Conservation (phyloP, 2,888 invertebrate species). For the Apodemia mormo region DNA sequence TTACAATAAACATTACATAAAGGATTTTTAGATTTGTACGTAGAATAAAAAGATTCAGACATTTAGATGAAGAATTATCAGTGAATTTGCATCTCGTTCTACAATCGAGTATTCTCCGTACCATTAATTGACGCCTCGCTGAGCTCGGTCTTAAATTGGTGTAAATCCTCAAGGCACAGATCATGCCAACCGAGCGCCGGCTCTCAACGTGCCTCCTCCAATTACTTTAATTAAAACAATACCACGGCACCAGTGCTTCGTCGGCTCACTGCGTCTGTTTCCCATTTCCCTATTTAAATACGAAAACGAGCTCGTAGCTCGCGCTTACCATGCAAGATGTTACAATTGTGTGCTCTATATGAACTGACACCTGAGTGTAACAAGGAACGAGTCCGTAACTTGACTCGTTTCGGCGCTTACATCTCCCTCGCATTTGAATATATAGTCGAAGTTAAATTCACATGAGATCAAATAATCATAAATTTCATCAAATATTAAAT, state of each 20-base stretch:
- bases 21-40: background rate
- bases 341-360: conserved; percentile 59
- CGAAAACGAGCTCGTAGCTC: conserved; percentile 75
- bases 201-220: conserved; percentile 78
- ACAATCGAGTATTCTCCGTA: conserved; percentile 55
- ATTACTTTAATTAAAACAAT: conserved; percentile 83
- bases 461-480: background rate
- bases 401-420: conserved; percentile 18
- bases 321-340: conserved; percentile 75
- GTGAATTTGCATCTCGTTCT: conserved; percentile 43
- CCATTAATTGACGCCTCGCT: conserved; percentile 73
- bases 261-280: conserved; percentile 78
- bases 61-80: conserved; percentile 32
- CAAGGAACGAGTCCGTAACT: conserved; percentile 15
- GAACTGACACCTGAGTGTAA: conserved; percentile 47
- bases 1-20: too few relatives aligned
- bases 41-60: conserved; percentile 13
- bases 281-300: conserved; percentile 81
- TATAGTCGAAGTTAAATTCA: background rate
- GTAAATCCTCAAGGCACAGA: conserved; percentile 80
- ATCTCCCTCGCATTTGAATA: conserved; percentile 4
- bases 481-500: background rate
- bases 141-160: conserved; percentile 75
- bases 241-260: conserved; percentile 75
- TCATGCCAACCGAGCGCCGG: conserved; percentile 72